phyloP scores from a whole-genome alignment of 2,888 invertebrate genomes.

The Lycaena phlaeas region DNA sequence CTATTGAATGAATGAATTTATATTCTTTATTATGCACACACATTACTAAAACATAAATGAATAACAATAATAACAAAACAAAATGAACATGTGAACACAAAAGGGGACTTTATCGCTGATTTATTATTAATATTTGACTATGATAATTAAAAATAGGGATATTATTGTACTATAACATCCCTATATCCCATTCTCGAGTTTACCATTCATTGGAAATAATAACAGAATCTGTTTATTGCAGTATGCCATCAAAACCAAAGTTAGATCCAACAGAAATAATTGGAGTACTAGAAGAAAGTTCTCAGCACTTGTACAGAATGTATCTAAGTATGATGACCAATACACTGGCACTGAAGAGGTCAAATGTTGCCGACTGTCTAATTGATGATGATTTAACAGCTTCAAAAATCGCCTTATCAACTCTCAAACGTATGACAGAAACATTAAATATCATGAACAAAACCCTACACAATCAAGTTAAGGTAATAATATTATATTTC shows the following conservation, averaged over 20 bases:
- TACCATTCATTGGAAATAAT: no score
- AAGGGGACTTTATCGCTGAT: no score
- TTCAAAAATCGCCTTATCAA: conserved; percentile 48
- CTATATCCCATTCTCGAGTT: no score
- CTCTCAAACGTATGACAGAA: conserved; percentile 45
- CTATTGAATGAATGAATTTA: no score
- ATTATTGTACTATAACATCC: no score
- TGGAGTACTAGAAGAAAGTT: conserved; percentile 50
- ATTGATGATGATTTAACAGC: conserved; percentile 55
- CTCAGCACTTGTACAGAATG: conserved; percentile 54
- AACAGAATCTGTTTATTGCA: conserved; percentile 8
- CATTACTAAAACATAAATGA: no score
- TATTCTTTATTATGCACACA: no score
- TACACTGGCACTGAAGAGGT: conserved; percentile 46
- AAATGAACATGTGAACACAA: no score
- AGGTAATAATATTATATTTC: no score
- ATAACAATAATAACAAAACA: no score
- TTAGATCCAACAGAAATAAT: conserved; percentile 44
- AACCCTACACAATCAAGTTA: conserved; percentile 44
- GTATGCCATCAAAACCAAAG: conserved; percentile 18
- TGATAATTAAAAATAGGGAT: no score
- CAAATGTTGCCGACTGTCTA: conserved; percentile 42
- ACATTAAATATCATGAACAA: conserved; percentile 56
- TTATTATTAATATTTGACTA: no score
- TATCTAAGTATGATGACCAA: conserved; percentile 54